These are phyloP conservation scores for Chironex yamaguchii DNA, from an alignment of 30 jellyfish, hydroid and myxozoan genomes.

Conservation along the genomic window DNA sequence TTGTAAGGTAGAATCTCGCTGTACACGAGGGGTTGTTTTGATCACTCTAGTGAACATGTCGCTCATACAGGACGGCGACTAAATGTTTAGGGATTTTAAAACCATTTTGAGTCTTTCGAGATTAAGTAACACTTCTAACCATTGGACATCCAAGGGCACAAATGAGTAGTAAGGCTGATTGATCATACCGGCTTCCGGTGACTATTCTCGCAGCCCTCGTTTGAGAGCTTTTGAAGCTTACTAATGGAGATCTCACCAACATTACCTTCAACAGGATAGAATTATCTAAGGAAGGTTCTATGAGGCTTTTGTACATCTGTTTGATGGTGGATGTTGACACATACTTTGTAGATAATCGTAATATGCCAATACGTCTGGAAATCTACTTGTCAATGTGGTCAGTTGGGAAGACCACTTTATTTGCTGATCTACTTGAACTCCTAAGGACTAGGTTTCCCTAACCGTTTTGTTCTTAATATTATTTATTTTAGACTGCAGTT, in stretches of 20 bases:
- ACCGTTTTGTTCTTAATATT: no score
- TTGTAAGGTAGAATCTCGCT: no score
- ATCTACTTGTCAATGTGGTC: no score
- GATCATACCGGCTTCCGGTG: constrained; percentile 43
- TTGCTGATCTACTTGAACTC: no score
- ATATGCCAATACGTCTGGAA: constrained; percentile 60
- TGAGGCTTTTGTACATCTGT: constrained; percentile 41
- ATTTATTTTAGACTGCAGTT: no score
- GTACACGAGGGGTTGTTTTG: no score
- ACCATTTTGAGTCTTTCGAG: constrained; percentile 47
- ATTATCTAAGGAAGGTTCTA: constrained; percentile 27
- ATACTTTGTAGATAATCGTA: constrained; percentile 38
- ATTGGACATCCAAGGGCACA: constrained; percentile 68
- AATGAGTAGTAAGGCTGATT: constrained; percentile 48
- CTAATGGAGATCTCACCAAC: constrained; percentile 44
- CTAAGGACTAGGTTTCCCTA: no score
- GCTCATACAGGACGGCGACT: constrained; percentile 36
- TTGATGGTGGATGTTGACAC: constrained; percentile 57
- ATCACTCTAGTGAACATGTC: no score
- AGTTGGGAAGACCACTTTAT: no score
- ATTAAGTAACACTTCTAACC: constrained; percentile 32
- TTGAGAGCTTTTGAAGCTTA: constrained; percentile 37
- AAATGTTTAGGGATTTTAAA: constrained; percentile 43
- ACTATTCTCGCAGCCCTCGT: constrained; percentile 56
- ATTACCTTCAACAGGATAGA: constrained; percentile 62